Conservation (phyloP, 2,888 invertebrate genomes). For the Parnassius glacialis region DNA sequence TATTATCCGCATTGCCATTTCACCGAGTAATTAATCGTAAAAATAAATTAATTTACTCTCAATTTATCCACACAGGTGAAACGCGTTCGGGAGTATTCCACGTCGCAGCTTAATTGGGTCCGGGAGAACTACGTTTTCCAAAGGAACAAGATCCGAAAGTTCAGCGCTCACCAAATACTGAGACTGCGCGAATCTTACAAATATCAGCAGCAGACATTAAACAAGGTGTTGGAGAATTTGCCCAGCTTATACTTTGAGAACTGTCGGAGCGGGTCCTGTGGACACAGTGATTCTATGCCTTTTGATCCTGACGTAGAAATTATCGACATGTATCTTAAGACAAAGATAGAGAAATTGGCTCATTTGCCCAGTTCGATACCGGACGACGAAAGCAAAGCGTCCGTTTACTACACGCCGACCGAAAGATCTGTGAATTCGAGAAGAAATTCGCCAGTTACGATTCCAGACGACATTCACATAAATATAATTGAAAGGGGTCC, state of each 20-base stretch:
- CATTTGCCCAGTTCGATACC: constrained; percentile 72
- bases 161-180: constrained; percentile 95
- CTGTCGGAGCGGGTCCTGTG: constrained; percentile 92
- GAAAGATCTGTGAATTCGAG: constrained; percentile 82
- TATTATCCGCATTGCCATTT: too few species aligned
- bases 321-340: constrained; percentile 85
- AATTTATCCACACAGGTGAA: constrained; percentile 84
- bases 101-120: constrained; percentile 94
- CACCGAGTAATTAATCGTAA: background rate
- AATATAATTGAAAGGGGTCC: constrained; percentile 78
- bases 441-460: constrained; percentile 62
- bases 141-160: constrained; percentile 95
- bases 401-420: constrained; percentile 91
- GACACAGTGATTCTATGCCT: constrained; percentile 86
- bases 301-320: constrained; percentile 85
- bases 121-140: constrained; percentile 98
- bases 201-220: constrained; percentile 96
- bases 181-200: constrained; percentile 95
- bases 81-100: constrained; percentile 95
- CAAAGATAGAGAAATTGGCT: constrained; percentile 83
- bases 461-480: constrained; percentile 83
- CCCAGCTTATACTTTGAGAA: constrained; percentile 95
- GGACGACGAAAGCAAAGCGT: constrained; percentile 85
- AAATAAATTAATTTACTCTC: constrained; percentile 9
- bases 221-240: constrained; percentile 95